Evolutionary conservation across 2,113 vertebrate species (phyloP), one percentile per base, ranked within the genome.

Genomic region (Trematomus loennbergii): DNA sequence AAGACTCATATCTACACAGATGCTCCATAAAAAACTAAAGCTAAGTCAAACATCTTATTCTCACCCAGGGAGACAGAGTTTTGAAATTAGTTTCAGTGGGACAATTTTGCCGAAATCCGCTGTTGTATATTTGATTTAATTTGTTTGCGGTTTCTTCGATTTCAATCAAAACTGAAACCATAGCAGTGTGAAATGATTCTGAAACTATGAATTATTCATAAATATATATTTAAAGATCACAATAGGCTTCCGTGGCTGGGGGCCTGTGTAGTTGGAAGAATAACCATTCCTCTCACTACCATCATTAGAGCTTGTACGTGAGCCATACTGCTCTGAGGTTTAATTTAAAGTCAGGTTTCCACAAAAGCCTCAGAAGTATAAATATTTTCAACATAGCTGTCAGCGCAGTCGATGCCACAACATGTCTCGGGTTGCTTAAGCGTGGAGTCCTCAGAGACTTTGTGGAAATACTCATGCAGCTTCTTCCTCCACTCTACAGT

Each of bases 141-240:
- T 66, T 83, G 49, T 80, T 73, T 60, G 52, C 4, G 6, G 22
- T 72, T 70, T 83, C 69, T 54, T 57, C 17, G 59, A 53, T 88
- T 86, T 72, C 22, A 66, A 76, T 80, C 53, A 68, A 87, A 83
- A 25, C 1, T 5, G 43, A 79, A 87, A 63, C 22, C 70, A 57
- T 1, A 46, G 71, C 68, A 43, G 55, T 80, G 76, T 75, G 17
- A 84, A 74, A 87, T 82, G n/a, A n/a, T n/a, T n/a, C n/a, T n/a
- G 49, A 78, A 82, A 61, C 20, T 15, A 60, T 82, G 75, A 87
- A 83, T 86, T 84, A 88, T 87, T 86, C 63, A 78, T 82, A 55
- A 63, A 76, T 72, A 73, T 50, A 73, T 75, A 77, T 50, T 74
- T 73, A 69, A 22, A 48, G 70, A 79, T 64, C 75, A 81, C 72